phyloP scores from a whole-genome alignment of 2,888 invertebrate genomes.

The Lithophane leautieri region DNA sequence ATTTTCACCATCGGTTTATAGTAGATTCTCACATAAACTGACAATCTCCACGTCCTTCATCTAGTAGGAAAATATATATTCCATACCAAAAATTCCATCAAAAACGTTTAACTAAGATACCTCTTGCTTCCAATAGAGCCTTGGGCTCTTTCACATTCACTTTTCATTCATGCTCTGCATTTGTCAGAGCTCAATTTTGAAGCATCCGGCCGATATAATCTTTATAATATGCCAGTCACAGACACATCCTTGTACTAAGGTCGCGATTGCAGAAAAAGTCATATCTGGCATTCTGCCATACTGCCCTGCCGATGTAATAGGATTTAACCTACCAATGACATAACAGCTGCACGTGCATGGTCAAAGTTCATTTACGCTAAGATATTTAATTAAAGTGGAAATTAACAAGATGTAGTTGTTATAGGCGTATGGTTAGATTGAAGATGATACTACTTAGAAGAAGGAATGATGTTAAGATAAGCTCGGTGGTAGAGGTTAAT shows the following conservation, averaged over 20 bases:
- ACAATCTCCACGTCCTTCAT: neutral
- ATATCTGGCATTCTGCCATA: slow-evolving; percentile 44
- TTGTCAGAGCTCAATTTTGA: slow-evolving; percentile 44
- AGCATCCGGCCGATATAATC: slow-evolving; percentile 53
- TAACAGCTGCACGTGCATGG: slow-evolving; percentile 28
- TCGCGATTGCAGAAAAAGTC: slow-evolving; percentile 37
- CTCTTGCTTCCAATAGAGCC: slow-evolving; percentile 43
- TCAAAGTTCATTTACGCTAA: slow-evolving; percentile 34
- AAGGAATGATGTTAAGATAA: neutral
- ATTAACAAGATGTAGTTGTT: slow-evolving; percentile 3
- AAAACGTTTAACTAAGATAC: slow-evolving; percentile 7
- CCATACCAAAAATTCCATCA: neutral
- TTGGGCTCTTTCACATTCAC: slow-evolving; percentile 54
- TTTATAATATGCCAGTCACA: slow-evolving; percentile 48
- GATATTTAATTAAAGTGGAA: slow-evolving; percentile 29
- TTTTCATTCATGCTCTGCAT: slow-evolving; percentile 40
- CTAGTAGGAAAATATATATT: neutral
- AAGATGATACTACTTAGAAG: neutral
- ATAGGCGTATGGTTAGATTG: neutral
- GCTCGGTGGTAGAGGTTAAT: neutral
- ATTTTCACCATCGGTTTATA: neutral
- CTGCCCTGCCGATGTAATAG: slow-evolving; percentile 22
- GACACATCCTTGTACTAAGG: slow-evolving; percentile 44
- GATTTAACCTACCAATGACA: slow-evolving; percentile 29
- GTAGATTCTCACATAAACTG: neutral